Conservation (phyloP, 2,797 vertebrate species). For the Okamejei kenojei region DNA sequence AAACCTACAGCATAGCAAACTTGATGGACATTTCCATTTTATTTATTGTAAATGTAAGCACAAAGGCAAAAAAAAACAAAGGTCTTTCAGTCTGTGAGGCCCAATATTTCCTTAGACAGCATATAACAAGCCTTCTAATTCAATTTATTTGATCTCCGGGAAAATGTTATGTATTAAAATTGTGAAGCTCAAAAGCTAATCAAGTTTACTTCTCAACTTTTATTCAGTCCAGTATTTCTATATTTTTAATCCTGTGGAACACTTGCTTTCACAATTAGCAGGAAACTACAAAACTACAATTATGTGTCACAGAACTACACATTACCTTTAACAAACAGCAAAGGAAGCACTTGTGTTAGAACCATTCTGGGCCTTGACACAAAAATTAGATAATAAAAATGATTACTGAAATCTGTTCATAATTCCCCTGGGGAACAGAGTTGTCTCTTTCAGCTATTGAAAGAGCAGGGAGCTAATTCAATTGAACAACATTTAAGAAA, state of each 20-base stretch:
- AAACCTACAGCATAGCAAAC: not conserved
- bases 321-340: not conserved
- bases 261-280: not conserved
- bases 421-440: not conserved
- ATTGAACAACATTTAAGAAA: not conserved
- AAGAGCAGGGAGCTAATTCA: not conserved
- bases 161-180: not conserved
- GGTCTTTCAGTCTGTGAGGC: not conserved
- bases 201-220: not conserved
- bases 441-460: constrained; percentile 8
- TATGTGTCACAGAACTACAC: not conserved
- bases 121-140: not conserved
- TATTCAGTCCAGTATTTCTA: not conserved
- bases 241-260: not conserved
- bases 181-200: not conserved
- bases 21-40: not conserved
- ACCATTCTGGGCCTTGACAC: not conserved
- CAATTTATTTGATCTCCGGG: not conserved
- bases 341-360: not conserved
- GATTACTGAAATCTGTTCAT: not conserved
- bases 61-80: not conserved
- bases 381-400: constrained; percentile 2
- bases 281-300: not conserved
- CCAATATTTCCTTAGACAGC: not conserved
- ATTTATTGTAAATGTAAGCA: not conserved